A percentile compares a stretch with the other conserved stretches of the same genome.
Evolutionary conservation across 2,888 invertebrate genomes (phyloP).

Genomic region (Elysia crispata): DNA sequence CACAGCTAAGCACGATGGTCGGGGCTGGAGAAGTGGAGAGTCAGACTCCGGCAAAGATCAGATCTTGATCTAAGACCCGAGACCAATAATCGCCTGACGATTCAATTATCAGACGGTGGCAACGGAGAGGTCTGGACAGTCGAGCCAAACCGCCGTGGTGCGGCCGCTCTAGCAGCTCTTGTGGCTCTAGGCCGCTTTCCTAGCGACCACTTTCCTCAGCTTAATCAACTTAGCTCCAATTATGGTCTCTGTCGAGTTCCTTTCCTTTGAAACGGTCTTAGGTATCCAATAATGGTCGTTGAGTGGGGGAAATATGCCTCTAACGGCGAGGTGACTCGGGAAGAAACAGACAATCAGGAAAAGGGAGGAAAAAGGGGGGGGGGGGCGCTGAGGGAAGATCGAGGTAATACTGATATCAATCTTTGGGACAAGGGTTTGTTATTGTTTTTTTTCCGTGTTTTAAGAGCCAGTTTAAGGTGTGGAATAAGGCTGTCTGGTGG

Average conservation of each 20-base stretch:
- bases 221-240: constrained; percentile 51
- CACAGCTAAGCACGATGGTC: too few relatives aligned
- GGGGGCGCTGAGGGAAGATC: not conserved
- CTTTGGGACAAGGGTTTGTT: too few relatives aligned
- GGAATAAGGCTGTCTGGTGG: too few relatives aligned
- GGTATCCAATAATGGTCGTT: constrained; percentile 3
- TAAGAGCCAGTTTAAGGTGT: too few relatives aligned
- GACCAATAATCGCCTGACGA: constrained; percentile 25
- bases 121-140: too few relatives aligned
- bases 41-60: too few relatives aligned
- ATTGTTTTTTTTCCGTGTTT: too few relatives aligned
- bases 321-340: not conserved
- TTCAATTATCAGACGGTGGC: constrained; percentile 10
- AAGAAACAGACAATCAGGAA: not conserved
- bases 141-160: too few relatives aligned
- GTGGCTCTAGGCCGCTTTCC: constrained; percentile 19
- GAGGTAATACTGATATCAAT: not conserved
- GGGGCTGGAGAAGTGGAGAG: too few relatives aligned
- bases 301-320: not conserved
- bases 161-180: not conserved
- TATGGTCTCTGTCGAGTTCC: constrained; percentile 48
- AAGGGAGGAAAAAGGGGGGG: too few relatives aligned
- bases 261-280: constrained; percentile 36
- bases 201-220: not conserved
- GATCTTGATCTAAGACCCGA: too few relatives aligned